Conservation (phyloP, 2,797 vertebrate species). For the Calcarius lapponicus region DNA sequence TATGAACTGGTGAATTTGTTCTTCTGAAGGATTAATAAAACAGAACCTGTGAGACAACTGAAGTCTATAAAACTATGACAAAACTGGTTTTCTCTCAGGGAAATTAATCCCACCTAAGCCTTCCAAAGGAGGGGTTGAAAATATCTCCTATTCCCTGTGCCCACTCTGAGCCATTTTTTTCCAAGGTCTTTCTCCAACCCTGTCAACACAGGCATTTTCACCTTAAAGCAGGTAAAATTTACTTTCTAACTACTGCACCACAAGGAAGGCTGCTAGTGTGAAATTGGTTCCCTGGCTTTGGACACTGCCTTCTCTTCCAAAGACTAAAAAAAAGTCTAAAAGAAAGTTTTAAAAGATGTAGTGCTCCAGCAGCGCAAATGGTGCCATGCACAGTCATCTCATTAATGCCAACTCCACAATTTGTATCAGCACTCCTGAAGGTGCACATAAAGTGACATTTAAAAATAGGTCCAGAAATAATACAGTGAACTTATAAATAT, state of each 20-base stretch:
- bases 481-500: slow-evolving; percentile 51
- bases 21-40: background rate
- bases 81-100: background rate
- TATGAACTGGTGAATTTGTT: background rate
- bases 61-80: background rate
- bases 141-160: background rate
- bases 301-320: background rate
- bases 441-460: background rate
- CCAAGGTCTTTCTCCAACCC: background rate
- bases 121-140: background rate
- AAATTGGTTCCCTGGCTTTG: background rate
- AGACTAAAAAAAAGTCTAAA: background rate
- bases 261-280: background rate
- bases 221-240: background rate
- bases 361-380: background rate
- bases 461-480: slow-evolving; percentile 49
- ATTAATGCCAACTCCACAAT: background rate
- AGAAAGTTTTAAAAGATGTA: background rate
- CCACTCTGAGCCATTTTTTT: background rate
- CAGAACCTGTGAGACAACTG: background rate
- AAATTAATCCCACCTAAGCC: background rate
- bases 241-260: background rate
- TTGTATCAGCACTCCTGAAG: background rate
- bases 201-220: background rate
- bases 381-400: background rate